These are phyloP conservation scores for Rhagonycha lutea DNA, from an alignment of 2,888 invertebrate genomes.

Conservation along the genomic window DNA sequence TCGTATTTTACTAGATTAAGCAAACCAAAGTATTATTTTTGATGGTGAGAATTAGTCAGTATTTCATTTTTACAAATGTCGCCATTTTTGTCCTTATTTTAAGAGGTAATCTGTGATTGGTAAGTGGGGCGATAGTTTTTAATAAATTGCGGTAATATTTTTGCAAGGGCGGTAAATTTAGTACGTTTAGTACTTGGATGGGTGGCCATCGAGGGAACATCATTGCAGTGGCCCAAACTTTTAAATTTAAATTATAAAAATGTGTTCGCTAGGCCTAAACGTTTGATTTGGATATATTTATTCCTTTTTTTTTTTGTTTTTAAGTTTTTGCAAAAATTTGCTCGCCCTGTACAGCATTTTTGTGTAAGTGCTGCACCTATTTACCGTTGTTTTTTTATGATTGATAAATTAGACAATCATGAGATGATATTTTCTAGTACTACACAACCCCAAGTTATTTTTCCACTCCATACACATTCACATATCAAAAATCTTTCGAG, in stretches of 20 bases:
- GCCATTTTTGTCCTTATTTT: neutral
- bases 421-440: neutral
- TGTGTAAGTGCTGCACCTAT: neutral
- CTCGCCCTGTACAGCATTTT: neutral
- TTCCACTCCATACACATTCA: neutral
- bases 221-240: too few relatives aligned
- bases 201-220: too few relatives aligned
- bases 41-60: neutral
- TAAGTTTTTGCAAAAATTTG: too few relatives aligned
- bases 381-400: neutral
- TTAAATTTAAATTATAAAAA: too few relatives aligned
- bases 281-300: too few relatives aligned
- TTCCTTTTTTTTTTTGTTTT: too few relatives aligned
- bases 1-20: neutral
- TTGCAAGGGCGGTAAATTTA: too few relatives aligned
- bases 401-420: neutral
- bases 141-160: neutral
- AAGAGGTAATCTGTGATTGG: neutral
- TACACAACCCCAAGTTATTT: neutral
- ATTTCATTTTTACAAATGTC: neutral
- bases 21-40: neutral
- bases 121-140: neutral
- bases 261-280: too few relatives aligned
- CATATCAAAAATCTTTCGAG: neutral
- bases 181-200: too few relatives aligned